Conservation (phyloP, 2,888 invertebrate species). For the Gymnoscelis rufifasciata region DNA sequence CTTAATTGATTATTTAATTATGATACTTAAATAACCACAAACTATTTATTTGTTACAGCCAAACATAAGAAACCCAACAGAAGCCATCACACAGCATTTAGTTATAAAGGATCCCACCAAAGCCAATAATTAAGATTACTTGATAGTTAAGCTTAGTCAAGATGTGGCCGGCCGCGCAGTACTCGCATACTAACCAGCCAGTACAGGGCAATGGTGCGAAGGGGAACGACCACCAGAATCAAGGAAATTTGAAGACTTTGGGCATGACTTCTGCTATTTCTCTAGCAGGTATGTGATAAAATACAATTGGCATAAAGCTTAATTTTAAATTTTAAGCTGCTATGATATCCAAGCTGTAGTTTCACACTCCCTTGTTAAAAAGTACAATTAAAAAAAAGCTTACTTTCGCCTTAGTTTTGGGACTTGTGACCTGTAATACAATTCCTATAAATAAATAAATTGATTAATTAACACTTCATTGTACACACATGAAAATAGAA, state of each 20-base stretch:
- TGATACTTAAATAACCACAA: too few species aligned
- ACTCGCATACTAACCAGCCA: conserved; percentile 59
- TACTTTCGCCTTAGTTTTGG: too few species aligned
- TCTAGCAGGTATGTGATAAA: conserved; percentile 86
- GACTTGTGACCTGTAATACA: too few species aligned
- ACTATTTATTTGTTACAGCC: conserved; percentile 43
- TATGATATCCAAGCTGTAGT: too few species aligned
- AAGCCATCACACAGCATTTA: conserved; percentile 42
- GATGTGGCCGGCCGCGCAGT: conserved; percentile 78
- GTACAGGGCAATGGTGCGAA: conserved; percentile 45
- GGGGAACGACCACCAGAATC: conserved; percentile 70
- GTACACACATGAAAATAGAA: too few species aligned
- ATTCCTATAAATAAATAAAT: too few species aligned
- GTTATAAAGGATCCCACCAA: conserved; percentile 38
- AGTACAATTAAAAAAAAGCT: too few species aligned
- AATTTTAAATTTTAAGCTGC: too few species aligned
- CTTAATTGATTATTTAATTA: too few species aligned
- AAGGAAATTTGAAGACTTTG: conserved; percentile 81
- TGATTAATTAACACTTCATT: too few species aligned
- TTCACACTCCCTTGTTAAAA: too few species aligned
- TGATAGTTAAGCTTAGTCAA: conserved; percentile 35
- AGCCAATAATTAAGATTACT: conserved; percentile 26
- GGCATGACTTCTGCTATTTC: conserved; percentile 98
- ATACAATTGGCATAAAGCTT: too few species aligned
- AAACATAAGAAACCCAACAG: conserved; percentile 29